Evolutionary conservation across 2,113 vertebrate species (phyloP), one percentile per base, ranked within the genome.

Genomic region (Sturnira hondurensis): DNA sequence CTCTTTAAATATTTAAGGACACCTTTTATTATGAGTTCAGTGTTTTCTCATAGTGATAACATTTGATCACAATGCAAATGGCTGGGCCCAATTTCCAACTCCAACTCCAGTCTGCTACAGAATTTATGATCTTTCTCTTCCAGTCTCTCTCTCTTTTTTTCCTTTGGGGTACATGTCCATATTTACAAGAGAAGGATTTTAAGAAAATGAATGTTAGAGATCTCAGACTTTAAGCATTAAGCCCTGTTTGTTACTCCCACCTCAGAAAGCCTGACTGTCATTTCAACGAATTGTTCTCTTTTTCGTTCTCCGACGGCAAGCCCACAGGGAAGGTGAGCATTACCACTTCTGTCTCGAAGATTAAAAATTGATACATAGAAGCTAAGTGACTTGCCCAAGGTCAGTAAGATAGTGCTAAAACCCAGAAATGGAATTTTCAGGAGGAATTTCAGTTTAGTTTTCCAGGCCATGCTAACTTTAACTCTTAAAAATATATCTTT

Each of bases 301-400:
- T 89, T 81, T 58, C 86, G 19, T 56, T 89, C 76, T 93, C n/a
- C 43, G 28, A 41, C 5, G 28, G 77, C 3, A 87, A 98, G 20
- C 38, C 85, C 56, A 54, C 26, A 45, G 93, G 87, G 81, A 92
- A 96, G 86, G 31, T 87, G 17, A 96, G 74, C 58, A 43, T 82
- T 82, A 88, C 88, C 68, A 73, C 11, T 94, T 96, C 85, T 36
- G 41, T 84, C 80, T 93, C 77, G 41, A 3, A 94, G 65, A 88
- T 95, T 96, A 93, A 96, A 95, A 96, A 89, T 68, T 87, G 92
- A 96, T 81, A 93, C 11, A 91, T 1, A 85, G 68, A 93, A 89
- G 47, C 70, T 84, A 92, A 92, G 61, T 85, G 84, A 96, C 94
- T 95, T 89, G 80, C 52, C 86, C 89, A 96, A 93, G 93, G 78